Conservation (phyloP, 2,113 vertebrate species). For the Sterna hirundo region DNA sequence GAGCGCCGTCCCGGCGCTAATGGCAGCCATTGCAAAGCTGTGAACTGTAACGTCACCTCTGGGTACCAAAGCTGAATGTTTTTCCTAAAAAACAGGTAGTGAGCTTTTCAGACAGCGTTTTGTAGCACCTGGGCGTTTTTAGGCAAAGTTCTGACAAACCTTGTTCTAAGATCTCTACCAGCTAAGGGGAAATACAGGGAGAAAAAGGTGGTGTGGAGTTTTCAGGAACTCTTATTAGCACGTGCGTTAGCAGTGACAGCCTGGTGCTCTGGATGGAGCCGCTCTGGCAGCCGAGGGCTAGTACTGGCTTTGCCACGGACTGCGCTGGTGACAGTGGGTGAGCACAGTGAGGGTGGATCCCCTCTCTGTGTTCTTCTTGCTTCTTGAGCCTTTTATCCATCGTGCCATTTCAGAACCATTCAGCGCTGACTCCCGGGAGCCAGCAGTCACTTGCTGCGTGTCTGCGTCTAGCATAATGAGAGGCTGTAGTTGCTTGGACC, state of each 20-base stretch:
- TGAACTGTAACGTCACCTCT: neutral
- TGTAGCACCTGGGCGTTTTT: accelerated
- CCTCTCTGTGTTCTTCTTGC: neutral
- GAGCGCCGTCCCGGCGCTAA: accelerated
- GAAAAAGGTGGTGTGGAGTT: neutral
- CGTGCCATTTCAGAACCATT: neutral
- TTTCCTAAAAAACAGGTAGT: neutral
- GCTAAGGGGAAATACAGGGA: neutral
- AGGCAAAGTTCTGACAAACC: neutral
- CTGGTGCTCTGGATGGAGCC: neutral
- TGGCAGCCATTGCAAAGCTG: neutral
- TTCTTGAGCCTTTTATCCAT: neutral
- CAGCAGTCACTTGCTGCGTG: neutral
- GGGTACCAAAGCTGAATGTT: neutral
- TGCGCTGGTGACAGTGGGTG: neutral
- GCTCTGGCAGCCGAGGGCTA: neutral
- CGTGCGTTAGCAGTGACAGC: neutral
- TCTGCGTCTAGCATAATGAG: neutral
- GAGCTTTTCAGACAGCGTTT: neutral
- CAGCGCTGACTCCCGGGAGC: neutral
- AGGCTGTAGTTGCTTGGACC: neutral
- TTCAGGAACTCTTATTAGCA: neutral
- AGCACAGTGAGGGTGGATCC: neutral
- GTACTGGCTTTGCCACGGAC: neutral
- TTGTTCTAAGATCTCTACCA: neutral